Percentiles rank a stretch among this genome's conserved stretches.
Evolutionary conservation across 1,140 invertebrate genomes (phyloP).

Genomic region (Apis florea): DNA sequence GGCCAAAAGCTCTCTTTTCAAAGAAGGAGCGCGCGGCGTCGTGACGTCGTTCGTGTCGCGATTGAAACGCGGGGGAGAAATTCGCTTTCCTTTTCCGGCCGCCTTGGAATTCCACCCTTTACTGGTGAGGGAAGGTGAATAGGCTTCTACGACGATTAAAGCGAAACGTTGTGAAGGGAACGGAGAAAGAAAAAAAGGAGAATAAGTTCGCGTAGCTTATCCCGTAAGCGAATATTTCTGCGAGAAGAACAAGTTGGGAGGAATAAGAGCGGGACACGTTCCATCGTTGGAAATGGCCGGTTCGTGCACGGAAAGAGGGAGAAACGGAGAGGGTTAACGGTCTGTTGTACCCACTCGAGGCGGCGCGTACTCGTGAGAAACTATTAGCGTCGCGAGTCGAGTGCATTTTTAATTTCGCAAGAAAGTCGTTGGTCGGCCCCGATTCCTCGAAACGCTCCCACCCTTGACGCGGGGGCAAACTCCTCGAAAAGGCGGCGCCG

Average conservation of each 20-base stretch:
- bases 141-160: slow-evolving; percentile 3
- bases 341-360: background rate
- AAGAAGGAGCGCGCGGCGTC: background rate
- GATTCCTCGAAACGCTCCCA: slow-evolving; percentile 27
- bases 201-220: background rate
- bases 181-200: background rate
- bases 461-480: background rate
- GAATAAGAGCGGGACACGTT: background rate
- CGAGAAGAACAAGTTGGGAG: background rate
- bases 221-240: background rate
- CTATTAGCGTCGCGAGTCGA: slow-evolving; percentile 28
- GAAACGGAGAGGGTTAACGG: background rate
- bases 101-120: background rate
- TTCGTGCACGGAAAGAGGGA: background rate
- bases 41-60: slow-evolving; percentile 17
- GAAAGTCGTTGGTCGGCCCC: slow-evolving; percentile 7
- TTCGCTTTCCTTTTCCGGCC: slow-evolving; percentile 6
- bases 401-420: slow-evolving; percentile 44
- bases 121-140: background rate
- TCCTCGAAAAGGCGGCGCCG: slow-evolving; percentile 12
- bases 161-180: background rate
- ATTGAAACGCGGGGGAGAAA: slow-evolving; percentile 16
- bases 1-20: background rate
- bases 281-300: background rate
- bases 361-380: slow-evolving; percentile 3